Conservation (phyloP, 2,113 vertebrate genomes). For the Miniopterus natalensis region DNA sequence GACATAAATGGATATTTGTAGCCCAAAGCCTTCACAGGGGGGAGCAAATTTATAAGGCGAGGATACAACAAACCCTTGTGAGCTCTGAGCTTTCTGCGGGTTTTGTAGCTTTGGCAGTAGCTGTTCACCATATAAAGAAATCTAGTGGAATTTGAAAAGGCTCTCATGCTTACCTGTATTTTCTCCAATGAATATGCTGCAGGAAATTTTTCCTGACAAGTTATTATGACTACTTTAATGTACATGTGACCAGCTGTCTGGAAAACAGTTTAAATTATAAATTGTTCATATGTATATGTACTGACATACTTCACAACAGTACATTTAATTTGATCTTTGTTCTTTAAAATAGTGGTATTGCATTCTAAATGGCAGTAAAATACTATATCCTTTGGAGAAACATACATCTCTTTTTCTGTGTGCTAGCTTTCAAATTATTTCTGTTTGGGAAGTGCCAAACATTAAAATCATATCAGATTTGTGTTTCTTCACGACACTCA, state of each 20-base stretch:
- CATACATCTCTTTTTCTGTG: constrained; percentile 73
- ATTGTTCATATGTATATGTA: constrained; percentile 82
- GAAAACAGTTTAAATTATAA: constrained; percentile 85
- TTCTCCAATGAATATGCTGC: constrained; percentile 79
- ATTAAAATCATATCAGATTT: constrained; percentile 59
- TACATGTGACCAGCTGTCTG: constrained; percentile 82
- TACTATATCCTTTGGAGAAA: constrained; percentile 71
- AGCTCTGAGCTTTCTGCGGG: neutral
- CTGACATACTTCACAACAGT: constrained; percentile 70
- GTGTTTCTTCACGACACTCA: constrained; percentile 10
- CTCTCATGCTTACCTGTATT: constrained; percentile 59
- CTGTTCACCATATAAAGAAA: constrained; percentile 66
- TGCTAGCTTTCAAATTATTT: constrained; percentile 73
- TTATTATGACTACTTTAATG: constrained; percentile 86
- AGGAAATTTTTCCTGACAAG: constrained; percentile 86
- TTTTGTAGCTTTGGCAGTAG: constrained; percentile 20
- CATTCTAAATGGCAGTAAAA: constrained; percentile 37
- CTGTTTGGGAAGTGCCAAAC: constrained; percentile 1
- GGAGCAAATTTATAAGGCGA: constrained; percentile 40
- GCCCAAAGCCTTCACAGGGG: constrained; percentile 37
- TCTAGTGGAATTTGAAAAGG: constrained; percentile 41
- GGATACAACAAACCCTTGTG: constrained; percentile 22
- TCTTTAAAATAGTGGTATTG: constrained; percentile 81
- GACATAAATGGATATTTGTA: neutral
- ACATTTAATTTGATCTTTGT: constrained; percentile 86